Conservation (phyloP, 2,888 invertebrate species). For the Cepaea hortensis region DNA sequence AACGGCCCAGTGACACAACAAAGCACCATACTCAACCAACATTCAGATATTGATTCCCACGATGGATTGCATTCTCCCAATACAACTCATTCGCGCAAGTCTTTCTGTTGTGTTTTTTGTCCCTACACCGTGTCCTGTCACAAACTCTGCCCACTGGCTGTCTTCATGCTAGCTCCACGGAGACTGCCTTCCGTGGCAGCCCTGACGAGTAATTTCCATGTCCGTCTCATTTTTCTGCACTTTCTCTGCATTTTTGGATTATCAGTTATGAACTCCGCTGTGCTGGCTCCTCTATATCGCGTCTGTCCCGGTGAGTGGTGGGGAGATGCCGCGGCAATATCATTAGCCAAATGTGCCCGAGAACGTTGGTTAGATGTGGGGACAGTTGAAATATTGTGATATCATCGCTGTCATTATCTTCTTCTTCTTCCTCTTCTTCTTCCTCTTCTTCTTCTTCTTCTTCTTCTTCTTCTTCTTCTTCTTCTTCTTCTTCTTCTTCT, state of each 20-base stretch:
- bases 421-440: conserved; percentile 20
- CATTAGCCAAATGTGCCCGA: not conserved
- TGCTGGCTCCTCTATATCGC: not conserved
- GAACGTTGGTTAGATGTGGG: not conserved
- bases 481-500: conserved; percentile 29
- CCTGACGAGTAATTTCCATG: conserved; percentile 32
- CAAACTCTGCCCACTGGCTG: not conserved
- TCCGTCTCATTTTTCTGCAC: conserved; percentile 13
- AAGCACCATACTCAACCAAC: not conserved
- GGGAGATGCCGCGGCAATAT: not conserved
- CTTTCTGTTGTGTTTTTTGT: not conserved
- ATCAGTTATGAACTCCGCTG: conserved; percentile 32
- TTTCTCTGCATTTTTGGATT: conserved; percentile 1
- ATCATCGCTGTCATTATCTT: not conserved
- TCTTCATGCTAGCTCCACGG: not conserved
- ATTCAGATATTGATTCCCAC: not conserved
- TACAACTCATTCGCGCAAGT: not conserved
- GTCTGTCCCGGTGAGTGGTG: not conserved
- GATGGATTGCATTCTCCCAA: not conserved
- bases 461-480: conserved; percentile 33
- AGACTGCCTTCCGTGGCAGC: not conserved
- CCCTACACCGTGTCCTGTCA: not conserved
- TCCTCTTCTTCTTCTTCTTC: conserved; percentile 26
- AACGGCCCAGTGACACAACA: not conserved
- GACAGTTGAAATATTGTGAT: too few species aligned